A percentile compares a stretch with the other conserved stretches of the same genome.
Conservation (phyloP, 2,888 invertebrate species). For the Aleiodes testaceus region DNA sequence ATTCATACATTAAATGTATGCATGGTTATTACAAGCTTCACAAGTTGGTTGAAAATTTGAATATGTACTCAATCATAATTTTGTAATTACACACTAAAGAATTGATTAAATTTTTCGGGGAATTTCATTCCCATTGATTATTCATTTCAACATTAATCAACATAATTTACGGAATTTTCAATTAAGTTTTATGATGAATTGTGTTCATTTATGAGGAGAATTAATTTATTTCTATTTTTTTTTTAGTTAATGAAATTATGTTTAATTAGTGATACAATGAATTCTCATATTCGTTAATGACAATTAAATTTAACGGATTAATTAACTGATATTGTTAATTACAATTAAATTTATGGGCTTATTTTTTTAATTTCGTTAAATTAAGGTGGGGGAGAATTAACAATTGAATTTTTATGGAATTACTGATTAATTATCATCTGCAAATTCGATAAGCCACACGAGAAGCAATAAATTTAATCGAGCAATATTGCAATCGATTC, state of each 20-base stretch:
- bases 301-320: background rate
- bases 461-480: constrained; percentile 47
- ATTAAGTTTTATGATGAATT: background rate
- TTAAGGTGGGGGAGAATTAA: background rate
- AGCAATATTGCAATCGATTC: constrained; percentile 43
- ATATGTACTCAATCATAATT: constrained; percentile 9
- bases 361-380: background rate
- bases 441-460: constrained; percentile 38
- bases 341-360: background rate
- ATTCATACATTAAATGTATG: constrained; percentile 16
- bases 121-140: too few relatives aligned
- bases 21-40: background rate
- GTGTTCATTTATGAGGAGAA: too few relatives aligned
- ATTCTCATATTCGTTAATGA: background rate
- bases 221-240: too few relatives aligned
- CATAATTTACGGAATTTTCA: background rate
- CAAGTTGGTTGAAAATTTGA: constrained; percentile 6
- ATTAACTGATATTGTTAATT: background rate
- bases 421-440: constrained; percentile 40
- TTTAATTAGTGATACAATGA: too few relatives aligned
- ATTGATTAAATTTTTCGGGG: background rate
- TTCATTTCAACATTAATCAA: background rate
- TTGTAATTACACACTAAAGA: background rate
- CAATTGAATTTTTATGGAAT: constrained; percentile 26
- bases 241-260: too few relatives aligned